phyloP scores from a whole-genome alignment of 2,113 vertebrate genomes.

The Brienomyrus longianalis region DNA sequence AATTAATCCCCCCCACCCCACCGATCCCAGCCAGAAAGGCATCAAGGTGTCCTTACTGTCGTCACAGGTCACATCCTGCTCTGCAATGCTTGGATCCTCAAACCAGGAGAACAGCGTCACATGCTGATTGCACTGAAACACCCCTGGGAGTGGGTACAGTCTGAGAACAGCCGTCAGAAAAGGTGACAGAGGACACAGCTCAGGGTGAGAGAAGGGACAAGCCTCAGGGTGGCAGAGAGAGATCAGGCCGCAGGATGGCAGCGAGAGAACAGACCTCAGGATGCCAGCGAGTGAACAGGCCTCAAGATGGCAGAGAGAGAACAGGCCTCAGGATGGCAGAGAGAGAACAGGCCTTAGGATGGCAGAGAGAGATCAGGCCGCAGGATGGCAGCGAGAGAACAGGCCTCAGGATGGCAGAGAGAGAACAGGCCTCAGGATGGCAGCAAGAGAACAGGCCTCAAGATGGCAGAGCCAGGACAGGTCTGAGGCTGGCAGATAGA shows the following conservation, averaged over 20 bases:
- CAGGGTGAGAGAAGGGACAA: neutral
- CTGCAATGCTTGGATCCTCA: conserved; percentile 51
- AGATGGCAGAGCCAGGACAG: too few relatives aligned
- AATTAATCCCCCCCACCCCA: conserved; percentile 59
- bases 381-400: too few relatives aligned
- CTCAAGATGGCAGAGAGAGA: too few relatives aligned
- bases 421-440: too few relatives aligned
- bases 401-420: too few relatives aligned
- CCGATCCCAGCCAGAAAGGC: conserved; percentile 26
- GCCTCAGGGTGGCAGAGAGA: neutral
- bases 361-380: too few relatives aligned
- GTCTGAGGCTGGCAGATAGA: too few relatives aligned
- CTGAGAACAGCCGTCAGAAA: neutral
- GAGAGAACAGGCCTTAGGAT: fast-evolving
- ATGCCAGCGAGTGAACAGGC: too few relatives aligned
- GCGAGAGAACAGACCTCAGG: too few relatives aligned
- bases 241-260: too few relatives aligned
- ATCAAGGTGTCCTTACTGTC: conserved; percentile 49
- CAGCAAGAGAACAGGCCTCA: neutral
- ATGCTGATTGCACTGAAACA: conserved; percentile 67
- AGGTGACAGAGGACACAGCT: neutral
- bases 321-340: too few relatives aligned
- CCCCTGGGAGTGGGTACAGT: conserved; percentile 37
- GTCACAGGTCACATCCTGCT: conserved; percentile 42
- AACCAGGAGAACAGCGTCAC: conserved; percentile 53